Conservation (phyloP, 2,888 invertebrate genomes). For the Rhodophaea formosa region DNA sequence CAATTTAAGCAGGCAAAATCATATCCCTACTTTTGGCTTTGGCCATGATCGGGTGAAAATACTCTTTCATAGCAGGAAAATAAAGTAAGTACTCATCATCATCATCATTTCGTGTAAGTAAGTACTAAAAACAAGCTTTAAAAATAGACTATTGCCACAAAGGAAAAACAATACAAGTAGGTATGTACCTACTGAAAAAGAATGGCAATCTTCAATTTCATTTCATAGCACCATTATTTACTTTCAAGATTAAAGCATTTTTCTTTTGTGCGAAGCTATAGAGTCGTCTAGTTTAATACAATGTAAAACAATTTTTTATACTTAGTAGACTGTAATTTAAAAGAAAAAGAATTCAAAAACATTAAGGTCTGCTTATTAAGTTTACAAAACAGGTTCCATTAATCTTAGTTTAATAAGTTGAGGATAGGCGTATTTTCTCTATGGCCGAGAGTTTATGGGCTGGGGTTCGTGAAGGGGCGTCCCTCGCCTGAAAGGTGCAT, state of each 20-base stretch:
- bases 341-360: slow-evolving; percentile 24
- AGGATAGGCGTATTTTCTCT: slow-evolving; percentile 21
- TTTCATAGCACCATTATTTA: not conserved
- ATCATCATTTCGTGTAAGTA: too few relatives aligned
- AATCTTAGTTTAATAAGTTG: slow-evolving; percentile 71
- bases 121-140: not conserved
- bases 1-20: too few relatives aligned
- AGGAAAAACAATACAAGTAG: too few relatives aligned
- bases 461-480: too few relatives aligned
- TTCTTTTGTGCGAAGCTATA: not conserved
- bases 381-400: slow-evolving; percentile 64
- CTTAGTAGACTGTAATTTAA: slow-evolving; percentile 13
- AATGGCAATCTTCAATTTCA: not conserved
- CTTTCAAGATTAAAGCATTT: not conserved
- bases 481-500: too few relatives aligned
- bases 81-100: too few relatives aligned
- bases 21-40: too few relatives aligned
- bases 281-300: slow-evolving; percentile 1
- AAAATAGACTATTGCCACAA: not conserved
- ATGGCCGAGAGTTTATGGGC: too few relatives aligned
- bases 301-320: not conserved
- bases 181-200: not conserved
- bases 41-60: too few relatives aligned
- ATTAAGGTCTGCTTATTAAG: slow-evolving; percentile 58
- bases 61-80: too few relatives aligned